These are phyloP conservation scores for Camponotus vicinus DNA, from an alignment of 1,140 invertebrate genomes.

Conservation along the genomic window DNA sequence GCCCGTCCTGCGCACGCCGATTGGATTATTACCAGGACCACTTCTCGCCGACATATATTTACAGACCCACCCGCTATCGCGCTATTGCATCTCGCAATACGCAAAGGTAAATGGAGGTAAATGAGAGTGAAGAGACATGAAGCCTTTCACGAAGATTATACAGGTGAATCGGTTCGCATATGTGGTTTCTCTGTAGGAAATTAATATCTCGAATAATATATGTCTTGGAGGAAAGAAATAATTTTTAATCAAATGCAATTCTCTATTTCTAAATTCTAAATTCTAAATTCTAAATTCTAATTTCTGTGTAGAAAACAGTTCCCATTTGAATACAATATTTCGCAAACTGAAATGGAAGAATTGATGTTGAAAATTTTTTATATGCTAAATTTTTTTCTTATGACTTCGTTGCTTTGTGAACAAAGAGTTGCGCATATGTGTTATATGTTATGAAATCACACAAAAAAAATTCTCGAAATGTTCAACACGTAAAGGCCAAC, in stretches of 20 bases:
- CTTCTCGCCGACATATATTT: constrained; percentile 42
- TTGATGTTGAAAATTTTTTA: background rate
- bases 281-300: background rate
- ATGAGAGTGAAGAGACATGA: background rate
- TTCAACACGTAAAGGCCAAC: background rate
- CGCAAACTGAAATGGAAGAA: background rate
- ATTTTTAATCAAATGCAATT: background rate
- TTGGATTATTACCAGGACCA: constrained; percentile 35
- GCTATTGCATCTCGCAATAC: constrained; percentile 2
- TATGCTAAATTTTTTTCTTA: background rate
- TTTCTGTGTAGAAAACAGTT: background rate
- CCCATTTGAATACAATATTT: background rate
- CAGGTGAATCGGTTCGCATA: background rate
- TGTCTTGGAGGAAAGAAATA: background rate
- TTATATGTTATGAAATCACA: background rate
- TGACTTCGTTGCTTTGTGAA: background rate
- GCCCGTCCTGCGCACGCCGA: background rate
- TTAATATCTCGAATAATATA: background rate
- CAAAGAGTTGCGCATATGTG: background rate
- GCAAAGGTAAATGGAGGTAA: background rate
- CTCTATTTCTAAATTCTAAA: background rate
- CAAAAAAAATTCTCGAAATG: background rate
- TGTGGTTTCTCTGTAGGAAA: background rate
- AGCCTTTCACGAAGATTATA: background rate
- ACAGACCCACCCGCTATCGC: background rate